Conservation (phyloP, 64 coral and sea anemone species). For the Stichodactyla mertensii region DNA sequence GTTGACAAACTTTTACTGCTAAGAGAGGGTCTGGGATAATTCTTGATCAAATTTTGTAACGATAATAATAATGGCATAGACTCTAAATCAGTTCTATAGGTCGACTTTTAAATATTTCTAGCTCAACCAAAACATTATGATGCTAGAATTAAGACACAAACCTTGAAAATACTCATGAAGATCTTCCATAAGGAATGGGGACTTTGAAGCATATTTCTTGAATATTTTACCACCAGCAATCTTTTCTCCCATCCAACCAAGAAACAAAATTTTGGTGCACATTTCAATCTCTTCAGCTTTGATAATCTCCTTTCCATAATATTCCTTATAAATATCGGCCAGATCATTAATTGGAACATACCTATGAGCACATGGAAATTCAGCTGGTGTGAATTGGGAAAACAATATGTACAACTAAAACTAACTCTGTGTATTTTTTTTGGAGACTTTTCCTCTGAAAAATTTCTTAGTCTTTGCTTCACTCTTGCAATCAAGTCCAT, state of each 20-base stretch:
- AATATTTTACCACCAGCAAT: constrained; percentile 71
- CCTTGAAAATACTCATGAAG: constrained; percentile 93
- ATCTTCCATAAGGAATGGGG: constrained; percentile 83
- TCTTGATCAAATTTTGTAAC: too few species aligned
- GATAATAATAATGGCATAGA: too few species aligned
- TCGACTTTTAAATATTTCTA: neutral
- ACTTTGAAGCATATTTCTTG: constrained; percentile 68
- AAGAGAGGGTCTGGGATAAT: too few species aligned
- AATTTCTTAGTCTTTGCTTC: too few species aligned
- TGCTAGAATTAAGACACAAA: constrained; percentile 1
- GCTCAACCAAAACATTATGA: neutral
- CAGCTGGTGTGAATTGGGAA: neutral
- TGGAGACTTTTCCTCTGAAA: too few species aligned
- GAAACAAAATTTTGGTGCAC: constrained; percentile 62
- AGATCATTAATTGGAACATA: constrained; percentile 75
- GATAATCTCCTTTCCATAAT: constrained; percentile 80
- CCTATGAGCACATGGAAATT: constrained; percentile 20
- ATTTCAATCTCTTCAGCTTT: constrained; percentile 51
- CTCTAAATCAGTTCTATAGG: neutral
- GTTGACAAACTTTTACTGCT: too few species aligned
- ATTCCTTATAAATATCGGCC: constrained; percentile 81
- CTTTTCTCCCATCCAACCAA: constrained; percentile 84
- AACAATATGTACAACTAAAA: too few species aligned
- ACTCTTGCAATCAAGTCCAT: too few species aligned
- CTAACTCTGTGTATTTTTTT: too few species aligned